Evolutionary conservation across 2,797 vertebrate species (phyloP).

Genomic region (Nasua narica): DNA sequence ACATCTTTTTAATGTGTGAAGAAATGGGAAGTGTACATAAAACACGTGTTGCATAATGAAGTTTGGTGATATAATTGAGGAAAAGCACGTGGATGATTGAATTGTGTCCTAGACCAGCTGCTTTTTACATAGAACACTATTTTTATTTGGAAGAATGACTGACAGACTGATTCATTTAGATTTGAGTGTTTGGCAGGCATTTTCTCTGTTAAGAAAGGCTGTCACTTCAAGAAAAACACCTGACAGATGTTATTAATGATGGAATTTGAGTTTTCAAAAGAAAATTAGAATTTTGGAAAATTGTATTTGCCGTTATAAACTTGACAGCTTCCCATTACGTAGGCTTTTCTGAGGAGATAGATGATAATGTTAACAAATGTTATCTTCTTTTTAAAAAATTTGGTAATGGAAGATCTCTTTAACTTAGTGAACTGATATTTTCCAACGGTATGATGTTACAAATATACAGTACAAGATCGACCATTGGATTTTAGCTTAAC

Average conservation of each 20-base stretch:
- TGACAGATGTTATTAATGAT: conserved; percentile 12
- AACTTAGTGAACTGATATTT: neutral
- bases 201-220: conserved; percentile 26
- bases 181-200: neutral
- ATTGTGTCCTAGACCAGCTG: neutral
- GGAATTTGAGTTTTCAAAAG: conserved; percentile 33
- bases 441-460: neutral
- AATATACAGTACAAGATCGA: neutral
- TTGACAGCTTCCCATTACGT: neutral
- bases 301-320: neutral
- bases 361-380: neutral
- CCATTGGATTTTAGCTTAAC: neutral
- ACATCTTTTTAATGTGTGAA: neutral
- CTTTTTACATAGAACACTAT: neutral
- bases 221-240: conserved; percentile 24
- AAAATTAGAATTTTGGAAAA: conserved; percentile 23
- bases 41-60: neutral
- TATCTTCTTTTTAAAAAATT: neutral
- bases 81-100: neutral
- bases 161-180: conserved; percentile 21
- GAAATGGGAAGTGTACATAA: neutral
- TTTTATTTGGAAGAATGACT: conserved; percentile 40
- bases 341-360: neutral
- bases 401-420: neutral
- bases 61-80: neutral